These are phyloP conservation scores for Globodera ellingtonae DNA, from an alignment of 1,140 invertebrate genomes.

Conservation along the genomic window DNA sequence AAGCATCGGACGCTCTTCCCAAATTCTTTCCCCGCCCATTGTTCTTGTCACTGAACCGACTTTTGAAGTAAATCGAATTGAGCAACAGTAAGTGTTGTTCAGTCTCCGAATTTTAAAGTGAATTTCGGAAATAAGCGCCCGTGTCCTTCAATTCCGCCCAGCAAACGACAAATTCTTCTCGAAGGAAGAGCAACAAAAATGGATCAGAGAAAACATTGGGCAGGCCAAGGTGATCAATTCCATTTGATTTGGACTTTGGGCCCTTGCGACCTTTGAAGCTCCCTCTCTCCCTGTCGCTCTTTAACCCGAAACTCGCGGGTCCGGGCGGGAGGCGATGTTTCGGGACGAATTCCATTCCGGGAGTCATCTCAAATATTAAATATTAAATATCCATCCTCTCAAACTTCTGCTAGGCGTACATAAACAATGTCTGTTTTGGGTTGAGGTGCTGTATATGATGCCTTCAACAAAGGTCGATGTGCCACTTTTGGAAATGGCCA, in stretches of 20 bases:
- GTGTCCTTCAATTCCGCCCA: conserved; percentile 9
- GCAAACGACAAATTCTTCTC: conserved; percentile 15
- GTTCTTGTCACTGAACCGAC: neutral
- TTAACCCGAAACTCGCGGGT: too few species aligned
- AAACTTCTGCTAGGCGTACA: too few species aligned
- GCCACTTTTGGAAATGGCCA: conserved; percentile 23
- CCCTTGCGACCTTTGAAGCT: too few species aligned
- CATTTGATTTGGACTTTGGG: neutral
- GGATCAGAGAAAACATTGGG: conserved; percentile 28
- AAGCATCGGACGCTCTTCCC: neutral
- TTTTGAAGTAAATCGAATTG: neutral
- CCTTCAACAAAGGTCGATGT: conserved; percentile 24
- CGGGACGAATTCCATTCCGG: too few species aligned
- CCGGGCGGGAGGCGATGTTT: too few species aligned
- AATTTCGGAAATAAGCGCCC: neutral
- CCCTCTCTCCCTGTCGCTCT: too few species aligned
- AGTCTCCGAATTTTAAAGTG: neutral
- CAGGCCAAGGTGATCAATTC: conserved; percentile 14
- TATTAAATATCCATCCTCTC: too few species aligned
- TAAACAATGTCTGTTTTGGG: neutral
- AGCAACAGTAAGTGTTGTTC: neutral
- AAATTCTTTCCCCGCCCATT: neutral
- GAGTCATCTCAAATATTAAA: too few species aligned
- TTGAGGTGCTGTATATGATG: neutral
- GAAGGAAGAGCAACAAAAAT: conserved; percentile 5